A percentile compares a stretch with the other conserved stretches of the same genome.
Evolutionary conservation across 2,113 vertebrate genomes (phyloP).

Genomic region (Cyrtonyx montezumae): DNA sequence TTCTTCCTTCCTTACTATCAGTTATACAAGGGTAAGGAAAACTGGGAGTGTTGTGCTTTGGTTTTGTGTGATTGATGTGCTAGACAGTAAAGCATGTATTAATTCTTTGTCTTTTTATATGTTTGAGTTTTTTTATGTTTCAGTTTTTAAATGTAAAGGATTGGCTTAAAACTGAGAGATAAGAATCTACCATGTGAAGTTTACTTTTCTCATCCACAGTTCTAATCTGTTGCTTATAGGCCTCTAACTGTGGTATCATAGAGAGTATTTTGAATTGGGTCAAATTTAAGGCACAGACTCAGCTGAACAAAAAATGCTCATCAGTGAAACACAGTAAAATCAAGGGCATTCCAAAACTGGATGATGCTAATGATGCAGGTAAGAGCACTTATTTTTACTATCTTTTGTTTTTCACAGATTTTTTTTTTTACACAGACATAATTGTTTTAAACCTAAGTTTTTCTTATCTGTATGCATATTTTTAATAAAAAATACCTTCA

Average conservation of each 20-base stretch:
- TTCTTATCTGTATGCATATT: not conserved
- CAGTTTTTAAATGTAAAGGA: not conserved
- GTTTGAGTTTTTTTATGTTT: not conserved
- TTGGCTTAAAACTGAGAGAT: not conserved
- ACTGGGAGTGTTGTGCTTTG: not conserved
- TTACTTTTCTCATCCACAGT: not conserved
- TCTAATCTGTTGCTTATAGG: constrained; percentile 77
- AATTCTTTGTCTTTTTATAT: not conserved
- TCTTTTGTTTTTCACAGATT: not conserved
- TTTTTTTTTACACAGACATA: not conserved
- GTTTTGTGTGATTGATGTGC: not conserved
- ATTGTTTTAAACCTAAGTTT: not conserved
- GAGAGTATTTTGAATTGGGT: constrained; percentile 99
- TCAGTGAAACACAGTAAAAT: constrained; percentile 99
- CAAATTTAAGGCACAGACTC: constrained; percentile 98
- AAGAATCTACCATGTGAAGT: not conserved
- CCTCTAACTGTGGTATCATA: constrained; percentile 97
- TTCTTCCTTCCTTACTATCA: not conserved
- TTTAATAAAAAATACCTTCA: not conserved
- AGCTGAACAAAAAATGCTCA: constrained; percentile 98
- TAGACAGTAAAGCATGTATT: not conserved
- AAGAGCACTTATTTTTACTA: constrained; percentile 54
- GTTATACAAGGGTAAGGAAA: not conserved
- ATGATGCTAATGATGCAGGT: constrained; percentile 99
- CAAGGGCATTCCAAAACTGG: constrained; percentile 98